Evolutionary conservation across 2,888 invertebrate species (phyloP).

Genomic region (Cerastoderma edule): DNA sequence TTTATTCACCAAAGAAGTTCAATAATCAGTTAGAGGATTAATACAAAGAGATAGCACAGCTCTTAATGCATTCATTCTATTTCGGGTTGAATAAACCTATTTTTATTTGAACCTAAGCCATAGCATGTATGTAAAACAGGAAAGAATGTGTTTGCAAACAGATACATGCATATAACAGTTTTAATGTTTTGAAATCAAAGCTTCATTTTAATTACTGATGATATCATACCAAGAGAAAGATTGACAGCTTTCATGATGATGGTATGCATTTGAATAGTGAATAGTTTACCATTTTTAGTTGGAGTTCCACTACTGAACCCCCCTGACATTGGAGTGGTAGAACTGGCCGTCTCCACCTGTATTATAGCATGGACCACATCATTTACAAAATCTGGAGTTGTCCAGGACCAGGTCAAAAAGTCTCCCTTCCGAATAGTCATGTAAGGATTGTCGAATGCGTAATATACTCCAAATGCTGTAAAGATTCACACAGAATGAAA

Average conservation of each 20-base stretch:
- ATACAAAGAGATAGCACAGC: no score
- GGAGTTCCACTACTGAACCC: conserved; percentile 57
- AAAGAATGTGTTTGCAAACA: no score
- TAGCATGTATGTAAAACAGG: no score
- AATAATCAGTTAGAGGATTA: no score
- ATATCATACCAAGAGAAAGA: neutral
- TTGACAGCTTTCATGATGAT: neutral
- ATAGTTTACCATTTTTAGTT: conserved; percentile 13
- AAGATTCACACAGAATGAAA: no score
- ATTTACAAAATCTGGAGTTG: conserved; percentile 47
- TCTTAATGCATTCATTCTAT: no score
- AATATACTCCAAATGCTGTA: conserved; percentile 65
- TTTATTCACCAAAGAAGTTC: no score
- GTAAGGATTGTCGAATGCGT: conserved; percentile 66
- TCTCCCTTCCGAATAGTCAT: conserved; percentile 61
- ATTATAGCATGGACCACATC: conserved; percentile 42
- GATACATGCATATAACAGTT: no score
- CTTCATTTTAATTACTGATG: no score
- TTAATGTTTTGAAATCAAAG: no score
- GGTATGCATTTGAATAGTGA: neutral
- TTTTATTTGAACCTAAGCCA: no score
- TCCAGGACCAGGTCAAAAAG: conserved; percentile 65
- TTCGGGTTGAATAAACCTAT: no score
- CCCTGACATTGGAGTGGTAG: conserved; percentile 40
- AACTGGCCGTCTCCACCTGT: conserved; percentile 46